Base-by-base conservation (phyloP, 2,888 invertebrate genomes). In the Drosophila mulleri region DNA sequence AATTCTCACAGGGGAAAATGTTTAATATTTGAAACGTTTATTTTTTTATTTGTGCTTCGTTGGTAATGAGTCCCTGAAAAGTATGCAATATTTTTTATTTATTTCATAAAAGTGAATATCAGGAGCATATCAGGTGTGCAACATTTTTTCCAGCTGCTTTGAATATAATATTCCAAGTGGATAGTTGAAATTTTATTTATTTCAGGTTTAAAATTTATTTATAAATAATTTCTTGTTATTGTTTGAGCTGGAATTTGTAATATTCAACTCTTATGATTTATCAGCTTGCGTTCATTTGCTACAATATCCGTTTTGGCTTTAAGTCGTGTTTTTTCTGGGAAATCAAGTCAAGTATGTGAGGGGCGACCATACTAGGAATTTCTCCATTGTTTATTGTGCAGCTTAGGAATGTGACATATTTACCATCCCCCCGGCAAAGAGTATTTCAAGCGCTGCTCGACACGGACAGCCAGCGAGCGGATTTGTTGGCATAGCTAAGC, bases 401-500 rank as follows among this genome's bases (percentile, higher is more conserved):
- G 67, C 57, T 69, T 69, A 29, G 20, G 58, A 41, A 42, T 35
- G 41, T 42, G 58, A 29, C 48, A 69, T 41, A 72, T 56, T 50
- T 41, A 26, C 23, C 44, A 72, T 50, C 23, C 26, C 37, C 20
- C n/a, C 2, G 7, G 18, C 32, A 53, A 54, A 70, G 69, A n/a
- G 69, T 72, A 70, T 70, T 26, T 14, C 5, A 18, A 54, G 52
- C 61, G 6, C 9, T 23, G 72, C n/a, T 12, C 41, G 18, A 50
- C 44, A 58, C 58, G 61, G 20, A 50, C 44, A 75, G 61, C 64
- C 47, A 65, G 48, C 50, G 61, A 18, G 53, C 35, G 72, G 63
- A 69, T 60, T 69, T 64, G 35, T 26, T 52, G 45, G 32, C 52
- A 66, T 44, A 47, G 45, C 20, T 53, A 67, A 72, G 71, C 74